Conservation (phyloP, 2,797 vertebrate species). For the Chaenodraco wilsoni region DNA sequence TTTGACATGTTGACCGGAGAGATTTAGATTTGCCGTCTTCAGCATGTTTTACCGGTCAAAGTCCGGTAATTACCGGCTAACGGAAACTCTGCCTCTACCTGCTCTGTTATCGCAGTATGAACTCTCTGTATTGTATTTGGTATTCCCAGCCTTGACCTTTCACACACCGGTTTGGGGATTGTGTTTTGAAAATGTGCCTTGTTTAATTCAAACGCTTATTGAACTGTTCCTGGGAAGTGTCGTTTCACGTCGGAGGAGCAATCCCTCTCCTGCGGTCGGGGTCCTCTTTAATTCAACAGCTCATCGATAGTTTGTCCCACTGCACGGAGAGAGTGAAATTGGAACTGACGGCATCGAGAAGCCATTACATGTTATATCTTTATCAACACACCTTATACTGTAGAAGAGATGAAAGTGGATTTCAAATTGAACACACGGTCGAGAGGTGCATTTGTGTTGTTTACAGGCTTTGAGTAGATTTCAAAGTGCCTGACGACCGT, state of each 20-base stretch:
- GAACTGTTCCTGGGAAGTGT: conserved; percentile 57
- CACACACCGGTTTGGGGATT: conserved; percentile 34
- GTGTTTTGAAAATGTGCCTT: conserved; percentile 41
- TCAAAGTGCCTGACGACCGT: conserved; percentile 60
- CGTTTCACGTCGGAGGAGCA: conserved; percentile 55
- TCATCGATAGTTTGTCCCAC: conserved; percentile 61
- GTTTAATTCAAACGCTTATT: conserved; percentile 59
- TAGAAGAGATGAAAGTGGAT: conserved; percentile 64
- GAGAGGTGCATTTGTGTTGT: conserved; percentile 50
- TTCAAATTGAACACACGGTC: conserved; percentile 48
- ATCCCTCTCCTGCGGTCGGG: conserved; percentile 60
- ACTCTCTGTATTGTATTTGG: not conserved
- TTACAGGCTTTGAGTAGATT: conserved; percentile 49
- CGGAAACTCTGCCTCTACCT: not conserved
- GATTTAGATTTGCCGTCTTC: too few species aligned
- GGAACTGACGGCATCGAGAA: conserved; percentile 53
- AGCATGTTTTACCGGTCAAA: too few species aligned
- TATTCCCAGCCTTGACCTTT: conserved; percentile 25
- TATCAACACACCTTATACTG: conserved; percentile 46
- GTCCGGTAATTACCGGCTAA: too few species aligned
- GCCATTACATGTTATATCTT: conserved; percentile 49
- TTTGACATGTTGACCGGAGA: too few species aligned
- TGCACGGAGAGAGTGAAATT: conserved; percentile 52
- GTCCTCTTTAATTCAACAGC: conserved; percentile 64
- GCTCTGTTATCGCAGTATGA: conserved; percentile 25